Percentiles rank a stretch among this genome's conserved stretches.
phyloP scores from a whole-genome alignment of 2,797 vertebrate genomes.

The Eurystomus glaucurus region DNA sequence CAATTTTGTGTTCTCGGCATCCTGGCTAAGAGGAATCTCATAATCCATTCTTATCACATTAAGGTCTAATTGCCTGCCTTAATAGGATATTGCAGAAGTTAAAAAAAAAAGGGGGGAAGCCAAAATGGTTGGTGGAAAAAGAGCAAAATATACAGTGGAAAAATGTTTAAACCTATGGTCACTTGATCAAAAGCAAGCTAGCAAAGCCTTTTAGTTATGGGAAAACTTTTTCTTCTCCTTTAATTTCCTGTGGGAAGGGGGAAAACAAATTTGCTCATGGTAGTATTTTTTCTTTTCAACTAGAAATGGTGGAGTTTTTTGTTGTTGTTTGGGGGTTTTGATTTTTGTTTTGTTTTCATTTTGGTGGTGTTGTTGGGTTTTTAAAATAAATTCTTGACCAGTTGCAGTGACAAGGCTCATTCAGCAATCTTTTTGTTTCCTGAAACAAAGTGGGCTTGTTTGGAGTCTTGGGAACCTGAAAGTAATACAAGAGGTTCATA shows the following conservation, averaged over 20 bases:
- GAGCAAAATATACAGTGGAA: background rate
- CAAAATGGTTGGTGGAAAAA: background rate
- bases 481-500: background rate
- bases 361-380: background rate
- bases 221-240: conserved; percentile 42
- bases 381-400: conserved; percentile 22
- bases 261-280: background rate
- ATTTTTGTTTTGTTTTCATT: too few species aligned
- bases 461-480: conserved; percentile 50
- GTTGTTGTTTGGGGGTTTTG: background rate
- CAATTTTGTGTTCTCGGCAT: background rate
- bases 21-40: background rate
- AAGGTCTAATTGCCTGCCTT: background rate
- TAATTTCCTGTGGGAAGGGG: conserved; percentile 72
- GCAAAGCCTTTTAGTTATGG: conserved; percentile 41
- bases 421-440: conserved; percentile 46
- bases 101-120: background rate
- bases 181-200: conserved; percentile 45
- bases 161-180: background rate
- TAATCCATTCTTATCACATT: background rate
- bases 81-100: background rate
- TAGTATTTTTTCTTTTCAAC: conserved; percentile 19
- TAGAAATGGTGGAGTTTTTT: background rate
- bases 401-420: background rate
- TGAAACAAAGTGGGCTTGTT: conserved; percentile 65